Conservation (phyloP, 1,140 invertebrate genomes). For the Catajapyx aquilonaris region DNA sequence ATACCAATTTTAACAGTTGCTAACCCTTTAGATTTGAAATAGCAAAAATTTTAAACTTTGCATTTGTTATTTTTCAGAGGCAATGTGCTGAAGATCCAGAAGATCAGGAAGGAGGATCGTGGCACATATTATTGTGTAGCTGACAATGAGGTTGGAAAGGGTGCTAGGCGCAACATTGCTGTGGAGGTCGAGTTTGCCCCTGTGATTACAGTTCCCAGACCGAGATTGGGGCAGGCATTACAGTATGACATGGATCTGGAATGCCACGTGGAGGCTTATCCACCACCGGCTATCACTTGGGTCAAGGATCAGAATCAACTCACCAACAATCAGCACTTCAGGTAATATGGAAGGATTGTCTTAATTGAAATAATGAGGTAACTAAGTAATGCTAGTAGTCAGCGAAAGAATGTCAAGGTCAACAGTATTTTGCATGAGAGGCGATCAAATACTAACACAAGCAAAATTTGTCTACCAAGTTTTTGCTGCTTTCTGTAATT, state of each 20-base stretch:
- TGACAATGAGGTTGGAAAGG: slow-evolving; percentile 71
- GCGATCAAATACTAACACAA: too few species aligned
- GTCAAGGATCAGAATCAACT: slow-evolving; percentile 55
- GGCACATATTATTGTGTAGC: slow-evolving; percentile 87
- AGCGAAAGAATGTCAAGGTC: too few species aligned
- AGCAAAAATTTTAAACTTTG: too few species aligned
- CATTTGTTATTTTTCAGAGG: slow-evolving; percentile 39
- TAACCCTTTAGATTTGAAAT: too few species aligned
- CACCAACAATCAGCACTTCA: slow-evolving; percentile 73
- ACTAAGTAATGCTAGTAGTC: too few species aligned
- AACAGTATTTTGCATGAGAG: too few species aligned
- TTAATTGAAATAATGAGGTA: too few species aligned
- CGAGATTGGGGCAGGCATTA: slow-evolving; percentile 60
- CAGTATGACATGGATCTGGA: slow-evolving; percentile 84
- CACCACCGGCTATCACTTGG: slow-evolving; percentile 71
- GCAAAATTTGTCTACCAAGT: too few species aligned
- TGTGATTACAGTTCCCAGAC: slow-evolving; percentile 57
- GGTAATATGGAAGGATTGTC: slow-evolving; percentile 20
- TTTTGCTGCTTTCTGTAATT: too few species aligned
- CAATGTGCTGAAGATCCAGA: slow-evolving; percentile 56
- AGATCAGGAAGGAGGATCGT: slow-evolving; percentile 65
- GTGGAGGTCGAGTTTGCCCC: slow-evolving; percentile 76
- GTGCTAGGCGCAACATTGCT: slow-evolving; percentile 62
- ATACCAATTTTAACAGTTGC: too few species aligned
- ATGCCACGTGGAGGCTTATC: slow-evolving; percentile 80